Conservation (phyloP, 2,113 vertebrate genomes). For the Nestor notabilis region DNA sequence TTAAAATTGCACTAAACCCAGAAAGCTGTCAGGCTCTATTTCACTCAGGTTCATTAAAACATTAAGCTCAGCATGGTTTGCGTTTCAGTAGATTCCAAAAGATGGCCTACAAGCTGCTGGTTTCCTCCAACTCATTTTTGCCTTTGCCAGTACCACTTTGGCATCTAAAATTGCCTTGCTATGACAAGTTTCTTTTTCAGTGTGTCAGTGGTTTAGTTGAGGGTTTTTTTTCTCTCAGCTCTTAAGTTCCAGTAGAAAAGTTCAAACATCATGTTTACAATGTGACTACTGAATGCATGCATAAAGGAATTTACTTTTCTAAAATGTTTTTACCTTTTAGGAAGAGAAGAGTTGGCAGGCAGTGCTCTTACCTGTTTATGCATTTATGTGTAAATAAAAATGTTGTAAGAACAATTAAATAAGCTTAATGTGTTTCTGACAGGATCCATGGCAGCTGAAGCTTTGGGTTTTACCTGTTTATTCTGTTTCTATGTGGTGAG, state of each 20-base stretch:
- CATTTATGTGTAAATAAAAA: not conserved
- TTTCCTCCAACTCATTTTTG: not conserved
- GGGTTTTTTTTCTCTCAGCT: not conserved
- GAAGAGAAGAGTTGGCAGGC: not conserved
- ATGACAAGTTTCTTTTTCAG: not conserved
- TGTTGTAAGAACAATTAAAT: not conserved
- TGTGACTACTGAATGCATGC: not conserved
- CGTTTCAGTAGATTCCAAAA: not conserved
- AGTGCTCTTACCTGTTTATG: not conserved
- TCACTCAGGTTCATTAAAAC: not conserved
- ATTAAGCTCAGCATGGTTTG: not conserved
- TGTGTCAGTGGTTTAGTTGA: not conserved
- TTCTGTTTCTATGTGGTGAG: not conserved
- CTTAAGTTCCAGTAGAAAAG: not conserved
- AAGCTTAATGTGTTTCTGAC: not conserved
- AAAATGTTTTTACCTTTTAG: not conserved
- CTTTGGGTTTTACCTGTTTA: not conserved
- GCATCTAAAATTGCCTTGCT: not conserved
- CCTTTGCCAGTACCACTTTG: not conserved
- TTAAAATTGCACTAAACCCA: not conserved
- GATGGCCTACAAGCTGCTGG: not conserved
- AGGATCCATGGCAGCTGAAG: not conserved
- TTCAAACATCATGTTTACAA: not conserved
- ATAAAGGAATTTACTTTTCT: not conserved
- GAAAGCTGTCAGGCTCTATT: not conserved